Percentiles rank a stretch among this genome's conserved stretches.
Conservation (phyloP, 2,797 vertebrate genomes). For the Hemibagrus guttatus region DNA sequence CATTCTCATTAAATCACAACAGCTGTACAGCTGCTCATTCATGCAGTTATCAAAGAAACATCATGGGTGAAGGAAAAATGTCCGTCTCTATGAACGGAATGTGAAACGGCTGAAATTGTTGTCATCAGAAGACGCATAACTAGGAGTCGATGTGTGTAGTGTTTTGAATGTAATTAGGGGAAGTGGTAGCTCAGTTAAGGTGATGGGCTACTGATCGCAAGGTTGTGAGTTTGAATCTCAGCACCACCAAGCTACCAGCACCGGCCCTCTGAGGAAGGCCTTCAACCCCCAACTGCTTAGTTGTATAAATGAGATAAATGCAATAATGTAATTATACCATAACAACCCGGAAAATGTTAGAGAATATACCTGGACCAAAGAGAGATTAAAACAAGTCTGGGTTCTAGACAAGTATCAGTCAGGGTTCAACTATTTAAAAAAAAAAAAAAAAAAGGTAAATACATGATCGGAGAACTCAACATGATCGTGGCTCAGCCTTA, state of each 20-base stretch:
- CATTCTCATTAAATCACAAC: neutral
- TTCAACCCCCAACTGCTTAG: no score
- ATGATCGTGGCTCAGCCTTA: neutral
- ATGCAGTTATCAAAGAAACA: neutral
- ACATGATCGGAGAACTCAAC: neutral
- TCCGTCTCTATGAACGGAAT: neutral
- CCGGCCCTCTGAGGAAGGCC: no score
- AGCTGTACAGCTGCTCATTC: neutral
- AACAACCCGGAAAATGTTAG: neutral
- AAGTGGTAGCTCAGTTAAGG: no score
- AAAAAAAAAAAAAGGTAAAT: neutral
- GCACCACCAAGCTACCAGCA: no score
- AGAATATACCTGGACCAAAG: neutral
- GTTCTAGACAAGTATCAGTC: neutral
- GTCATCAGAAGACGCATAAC: neutral
- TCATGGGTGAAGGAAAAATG: neutral
- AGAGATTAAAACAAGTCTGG: neutral
- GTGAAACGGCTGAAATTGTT: neutral
- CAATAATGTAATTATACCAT: neutral
- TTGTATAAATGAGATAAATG: no score
- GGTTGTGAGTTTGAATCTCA: no score
- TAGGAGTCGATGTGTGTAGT: neutral
- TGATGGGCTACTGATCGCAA: no score
- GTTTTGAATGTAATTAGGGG: no score
- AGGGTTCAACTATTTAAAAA: neutral